phyloP scores from a whole-genome alignment of 2,113 vertebrate species.

The Clarias gariepinus region DNA sequence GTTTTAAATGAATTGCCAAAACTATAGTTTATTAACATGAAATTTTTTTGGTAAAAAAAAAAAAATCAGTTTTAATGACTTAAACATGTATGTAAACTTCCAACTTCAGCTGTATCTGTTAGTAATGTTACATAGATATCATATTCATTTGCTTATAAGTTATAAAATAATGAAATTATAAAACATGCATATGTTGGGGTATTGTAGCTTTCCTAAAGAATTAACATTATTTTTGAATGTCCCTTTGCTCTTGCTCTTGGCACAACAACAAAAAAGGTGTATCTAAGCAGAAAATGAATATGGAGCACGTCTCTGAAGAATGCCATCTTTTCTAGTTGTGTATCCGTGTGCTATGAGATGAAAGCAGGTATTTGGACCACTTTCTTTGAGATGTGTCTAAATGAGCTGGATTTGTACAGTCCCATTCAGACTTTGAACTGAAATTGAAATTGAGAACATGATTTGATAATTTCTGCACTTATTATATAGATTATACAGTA shows the following conservation, averaged over 20 bases:
- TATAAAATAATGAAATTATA: background rate
- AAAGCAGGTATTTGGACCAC: conserved; percentile 28
- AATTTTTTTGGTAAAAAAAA: too few species aligned
- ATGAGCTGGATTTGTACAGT: conserved; percentile 2
- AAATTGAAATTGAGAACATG: background rate
- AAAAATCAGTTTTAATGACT: background rate
- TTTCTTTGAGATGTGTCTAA: background rate
- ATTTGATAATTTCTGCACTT: background rate
- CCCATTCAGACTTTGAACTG: conserved; percentile 11
- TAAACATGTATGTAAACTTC: too few species aligned
- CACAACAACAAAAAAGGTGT: background rate
- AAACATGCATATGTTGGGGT: background rate
- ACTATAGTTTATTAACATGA: too few species aligned
- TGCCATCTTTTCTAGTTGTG: background rate
- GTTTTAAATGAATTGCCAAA: too few species aligned
- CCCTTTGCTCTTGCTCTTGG: background rate
- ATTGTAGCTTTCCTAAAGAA: background rate
- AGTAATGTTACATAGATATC: background rate
- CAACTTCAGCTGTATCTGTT: background rate
- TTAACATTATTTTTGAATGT: conserved; percentile 11
- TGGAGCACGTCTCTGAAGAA: conserved; percentile 41
- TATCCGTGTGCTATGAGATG: background rate
- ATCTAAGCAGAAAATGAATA: conserved; percentile 19
- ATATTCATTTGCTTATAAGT: background rate
- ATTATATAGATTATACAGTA: background rate